Percentiles rank a stretch among this genome's conserved stretches.
These are phyloP conservation scores for Lissonota sp. DNA, from an alignment of 2,888 invertebrate genomes.

Conservation along the genomic window DNA sequence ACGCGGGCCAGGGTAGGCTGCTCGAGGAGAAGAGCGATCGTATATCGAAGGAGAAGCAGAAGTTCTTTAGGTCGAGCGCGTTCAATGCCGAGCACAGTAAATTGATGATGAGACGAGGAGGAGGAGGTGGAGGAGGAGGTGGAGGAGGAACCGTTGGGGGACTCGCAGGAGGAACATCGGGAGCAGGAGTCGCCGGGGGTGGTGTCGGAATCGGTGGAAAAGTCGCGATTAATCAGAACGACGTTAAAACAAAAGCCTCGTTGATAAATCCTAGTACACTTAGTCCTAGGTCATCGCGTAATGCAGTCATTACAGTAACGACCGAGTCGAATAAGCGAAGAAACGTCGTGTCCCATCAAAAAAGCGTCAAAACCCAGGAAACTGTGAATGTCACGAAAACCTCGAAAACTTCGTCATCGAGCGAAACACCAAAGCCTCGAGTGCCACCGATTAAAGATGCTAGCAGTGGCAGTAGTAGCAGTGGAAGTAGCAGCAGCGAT, in stretches of 20 bases:
- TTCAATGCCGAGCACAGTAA: slow-evolving; percentile 88
- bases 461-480: slow-evolving; percentile 47
- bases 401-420: slow-evolving; percentile 6
- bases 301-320: not conserved
- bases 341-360: slow-evolving; percentile 49
- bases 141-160: slow-evolving; percentile 39
- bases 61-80: slow-evolving; percentile 92
- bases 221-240: not conserved
- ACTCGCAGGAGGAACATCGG: slow-evolving; percentile 44
- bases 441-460: slow-evolving; percentile 44
- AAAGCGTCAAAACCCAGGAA: slow-evolving; percentile 53
- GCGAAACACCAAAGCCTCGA: slow-evolving; percentile 20
- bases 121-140: slow-evolving; percentile 73
- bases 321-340: slow-evolving; percentile 41
- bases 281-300: slow-evolving; percentile 74
- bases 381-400: slow-evolving; percentile 21
- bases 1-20: slow-evolving; percentile 84
- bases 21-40: slow-evolving; percentile 88
- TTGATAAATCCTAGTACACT: slow-evolving; percentile 46
- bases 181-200: slow-evolving; percentile 15
- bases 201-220: slow-evolving; percentile 52
- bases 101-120: slow-evolving; percentile 78
- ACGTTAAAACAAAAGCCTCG: not conserved
- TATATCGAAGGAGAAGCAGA: slow-evolving; percentile 95
- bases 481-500: slow-evolving; percentile 71